A percentile compares a stretch with the other conserved stretches of the same genome.
These are phyloP conservation scores for Drosophila lini DNA, from an alignment of 1,140 invertebrate genomes.

Conservation along the genomic window DNA sequence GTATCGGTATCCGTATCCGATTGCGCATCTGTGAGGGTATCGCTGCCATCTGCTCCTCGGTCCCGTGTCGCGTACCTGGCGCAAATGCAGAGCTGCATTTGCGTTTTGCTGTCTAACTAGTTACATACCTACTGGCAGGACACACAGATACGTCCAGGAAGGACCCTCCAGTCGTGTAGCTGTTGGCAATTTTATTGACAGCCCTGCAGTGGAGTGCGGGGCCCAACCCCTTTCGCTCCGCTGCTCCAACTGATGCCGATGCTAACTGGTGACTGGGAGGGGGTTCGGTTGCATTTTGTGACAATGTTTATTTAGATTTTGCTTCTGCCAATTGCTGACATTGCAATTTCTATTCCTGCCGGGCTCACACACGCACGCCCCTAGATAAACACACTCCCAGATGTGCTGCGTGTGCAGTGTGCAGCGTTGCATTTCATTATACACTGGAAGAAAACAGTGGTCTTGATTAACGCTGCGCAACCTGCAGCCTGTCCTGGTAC, in stretches of 20 bases:
- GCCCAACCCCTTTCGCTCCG: conserved; percentile 47
- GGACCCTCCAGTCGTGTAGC: conserved; percentile 33
- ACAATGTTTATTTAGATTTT: conserved; percentile 84
- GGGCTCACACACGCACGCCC: conserved; percentile 45
- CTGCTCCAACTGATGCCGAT: conserved; percentile 19
- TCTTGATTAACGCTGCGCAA: conserved; percentile 16
- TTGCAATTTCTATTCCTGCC: conserved; percentile 81
- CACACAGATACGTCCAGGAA: conserved; percentile 42
- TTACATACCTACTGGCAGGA: conserved; percentile 73
- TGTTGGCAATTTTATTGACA: conserved; percentile 82
- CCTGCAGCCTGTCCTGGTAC: background rate
- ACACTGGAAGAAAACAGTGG: conserved; percentile 42
- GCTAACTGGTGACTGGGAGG: conserved; percentile 16
- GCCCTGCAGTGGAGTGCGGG: conserved; percentile 37
- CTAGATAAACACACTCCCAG: conserved; percentile 32
- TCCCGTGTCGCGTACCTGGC: conserved; percentile 47
- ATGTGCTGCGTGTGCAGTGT: conserved; percentile 73
- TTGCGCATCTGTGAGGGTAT: conserved; percentile 57
- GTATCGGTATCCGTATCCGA: conserved; percentile 19
- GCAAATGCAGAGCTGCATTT: conserved; percentile 71
- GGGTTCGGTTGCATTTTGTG: conserved; percentile 76
- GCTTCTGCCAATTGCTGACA: conserved; percentile 82
- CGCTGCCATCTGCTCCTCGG: conserved; percentile 42
- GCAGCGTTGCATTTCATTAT: conserved; percentile 77
- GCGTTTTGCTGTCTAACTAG: conserved; percentile 67